phyloP scores from a whole-genome alignment of 2,113 vertebrate genomes.

The Heterochromis multidens region DNA sequence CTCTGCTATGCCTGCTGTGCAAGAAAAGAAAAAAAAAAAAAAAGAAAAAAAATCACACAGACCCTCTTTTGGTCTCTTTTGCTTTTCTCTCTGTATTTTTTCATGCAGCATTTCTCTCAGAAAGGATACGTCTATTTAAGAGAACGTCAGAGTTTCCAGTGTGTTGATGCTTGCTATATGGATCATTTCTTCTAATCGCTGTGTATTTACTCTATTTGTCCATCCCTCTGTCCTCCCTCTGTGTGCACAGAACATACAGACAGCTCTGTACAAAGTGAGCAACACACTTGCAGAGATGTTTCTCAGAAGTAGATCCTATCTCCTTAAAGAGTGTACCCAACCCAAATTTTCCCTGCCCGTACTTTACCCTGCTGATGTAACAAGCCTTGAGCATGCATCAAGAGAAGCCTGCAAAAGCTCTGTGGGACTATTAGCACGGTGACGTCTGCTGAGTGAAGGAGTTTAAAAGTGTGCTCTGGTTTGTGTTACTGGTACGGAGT shows the following conservation, averaged over 20 bases:
- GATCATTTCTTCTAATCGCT: background rate
- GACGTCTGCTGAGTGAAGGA: constrained; percentile 35
- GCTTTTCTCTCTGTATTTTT: background rate
- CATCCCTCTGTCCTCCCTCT: background rate
- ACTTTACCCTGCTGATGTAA: constrained; percentile 36
- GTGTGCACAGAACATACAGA: background rate
- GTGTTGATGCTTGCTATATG: no score
- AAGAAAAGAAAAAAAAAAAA: constrained; percentile 3
- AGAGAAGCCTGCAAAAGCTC: constrained; percentile 12
- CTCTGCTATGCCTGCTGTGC: constrained; percentile 32
- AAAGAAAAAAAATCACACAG: constrained; percentile 3
- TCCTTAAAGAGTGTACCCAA: background rate
- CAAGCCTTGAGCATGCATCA: no score
- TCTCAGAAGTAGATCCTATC: constrained; percentile 12
- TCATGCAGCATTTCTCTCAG: background rate
- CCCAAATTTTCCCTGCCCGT: background rate
- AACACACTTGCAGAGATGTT: constrained; percentile 14
- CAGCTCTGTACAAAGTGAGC: background rate
- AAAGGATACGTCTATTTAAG: background rate
- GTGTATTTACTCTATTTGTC: background rate
- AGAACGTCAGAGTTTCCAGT: background rate
- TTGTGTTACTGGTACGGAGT: background rate
- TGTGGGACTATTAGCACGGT: background rate
- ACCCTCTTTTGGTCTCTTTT: background rate
- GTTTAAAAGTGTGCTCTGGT: background rate